Evolutionary conservation across 2,888 invertebrate genomes (phyloP).

Genomic region (Drosophila paranaensis): DNA sequence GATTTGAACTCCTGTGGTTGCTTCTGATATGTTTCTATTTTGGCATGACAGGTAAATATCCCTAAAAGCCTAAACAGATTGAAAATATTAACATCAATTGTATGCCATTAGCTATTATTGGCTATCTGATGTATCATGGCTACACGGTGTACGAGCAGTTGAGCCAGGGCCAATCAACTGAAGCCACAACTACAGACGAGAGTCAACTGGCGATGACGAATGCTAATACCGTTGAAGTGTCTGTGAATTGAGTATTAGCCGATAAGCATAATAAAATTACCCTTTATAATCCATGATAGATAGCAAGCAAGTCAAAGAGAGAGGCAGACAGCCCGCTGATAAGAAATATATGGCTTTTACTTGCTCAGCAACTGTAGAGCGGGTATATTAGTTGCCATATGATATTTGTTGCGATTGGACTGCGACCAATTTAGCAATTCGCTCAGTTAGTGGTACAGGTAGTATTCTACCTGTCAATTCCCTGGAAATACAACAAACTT

Average conservation of each 20-base stretch:
- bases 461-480: neutral
- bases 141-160: neutral
- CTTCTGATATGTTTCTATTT: too few relatives aligned
- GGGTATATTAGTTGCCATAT: neutral
- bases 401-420: neutral
- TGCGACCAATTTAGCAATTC: neutral
- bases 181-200: too few relatives aligned
- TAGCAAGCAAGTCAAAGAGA: neutral
- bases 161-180: neutral
- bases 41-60: neutral
- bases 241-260: neutral
- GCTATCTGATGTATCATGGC: neutral
- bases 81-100: neutral
- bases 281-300: neutral
- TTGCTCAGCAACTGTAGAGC: neutral
- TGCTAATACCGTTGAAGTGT: neutral
- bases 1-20: too few relatives aligned
- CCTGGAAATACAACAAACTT: neutral
- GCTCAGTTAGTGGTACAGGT: too few relatives aligned
- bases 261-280: conserved; percentile 1
- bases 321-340: neutral
- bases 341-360: neutral
- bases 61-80: too few relatives aligned
- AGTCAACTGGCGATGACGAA: neutral
- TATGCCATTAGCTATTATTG: neutral